Conservation (phyloP, 2,797 vertebrate genomes). For the Echeneis naucrates region DNA sequence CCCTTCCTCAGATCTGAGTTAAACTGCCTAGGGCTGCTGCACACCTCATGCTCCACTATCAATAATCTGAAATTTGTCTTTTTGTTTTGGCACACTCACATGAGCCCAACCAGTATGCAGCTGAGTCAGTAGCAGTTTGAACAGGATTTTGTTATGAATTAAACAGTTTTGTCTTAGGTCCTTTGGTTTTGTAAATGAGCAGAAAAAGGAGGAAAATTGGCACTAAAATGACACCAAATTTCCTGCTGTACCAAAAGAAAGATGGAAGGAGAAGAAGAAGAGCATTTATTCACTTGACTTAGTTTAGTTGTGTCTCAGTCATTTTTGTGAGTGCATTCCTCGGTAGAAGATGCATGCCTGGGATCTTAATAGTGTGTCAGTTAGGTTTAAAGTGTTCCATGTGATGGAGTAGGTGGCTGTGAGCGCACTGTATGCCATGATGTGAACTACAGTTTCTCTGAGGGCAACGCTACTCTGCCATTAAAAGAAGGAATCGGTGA, state of each 20-base stretch:
- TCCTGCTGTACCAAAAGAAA: conserved; percentile 35
- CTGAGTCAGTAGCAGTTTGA: not conserved
- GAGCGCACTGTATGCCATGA: conserved; percentile 54
- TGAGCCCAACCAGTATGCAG: not conserved
- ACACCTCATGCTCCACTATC: conserved; percentile 22
- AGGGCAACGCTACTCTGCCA: conserved; percentile 41
- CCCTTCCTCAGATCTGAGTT: conserved; percentile 30
- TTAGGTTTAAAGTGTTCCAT: conserved; percentile 63
- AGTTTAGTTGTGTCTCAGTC: conserved; percentile 58
- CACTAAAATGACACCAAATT: conserved; percentile 35
- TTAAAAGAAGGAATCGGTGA: conserved; percentile 37
- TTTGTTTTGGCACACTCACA: conserved; percentile 1
- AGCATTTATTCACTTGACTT: conserved; percentile 52
- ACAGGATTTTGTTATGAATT: not conserved
- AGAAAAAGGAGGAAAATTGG: conserved; percentile 14
- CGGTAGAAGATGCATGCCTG: conserved; percentile 64
- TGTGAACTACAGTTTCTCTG: conserved; percentile 30
- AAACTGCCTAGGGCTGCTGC: conserved; percentile 27
- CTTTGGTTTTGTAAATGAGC: conserved; percentile 22
- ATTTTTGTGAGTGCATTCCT: conserved; percentile 71
- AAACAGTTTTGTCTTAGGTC: conserved; percentile 1
- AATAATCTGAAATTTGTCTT: conserved; percentile 17
- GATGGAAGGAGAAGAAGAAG: not conserved
- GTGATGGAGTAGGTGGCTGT: conserved; percentile 74
- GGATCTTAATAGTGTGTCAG: conserved; percentile 70